Conservation (phyloP, 2,797 vertebrate species). For the Streptopelia turtur region DNA sequence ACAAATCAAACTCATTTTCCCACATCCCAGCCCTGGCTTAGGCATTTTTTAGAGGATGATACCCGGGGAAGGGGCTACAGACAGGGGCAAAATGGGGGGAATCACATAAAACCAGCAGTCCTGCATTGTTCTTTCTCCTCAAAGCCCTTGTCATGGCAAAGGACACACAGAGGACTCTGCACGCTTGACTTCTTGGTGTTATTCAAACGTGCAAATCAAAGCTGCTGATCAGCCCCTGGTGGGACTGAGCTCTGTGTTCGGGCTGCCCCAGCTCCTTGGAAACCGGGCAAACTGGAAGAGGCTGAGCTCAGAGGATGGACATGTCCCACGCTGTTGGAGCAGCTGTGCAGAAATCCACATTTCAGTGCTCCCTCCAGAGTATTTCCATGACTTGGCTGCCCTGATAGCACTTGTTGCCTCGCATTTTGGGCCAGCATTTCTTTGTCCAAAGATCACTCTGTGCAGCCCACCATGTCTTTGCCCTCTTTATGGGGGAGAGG, state of each 20-base stretch:
- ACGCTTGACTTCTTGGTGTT: background rate
- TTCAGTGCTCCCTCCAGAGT: no score
- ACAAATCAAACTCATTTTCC: background rate
- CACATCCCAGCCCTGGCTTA: background rate
- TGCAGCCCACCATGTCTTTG: background rate
- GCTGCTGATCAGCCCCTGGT: background rate
- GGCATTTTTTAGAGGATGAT: no score
- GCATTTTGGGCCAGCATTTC: background rate
- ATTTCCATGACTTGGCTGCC: background rate
- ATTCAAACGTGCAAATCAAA: background rate
- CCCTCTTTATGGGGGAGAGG: background rate
- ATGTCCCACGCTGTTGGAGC: accelerated
- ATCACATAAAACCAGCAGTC: background rate
- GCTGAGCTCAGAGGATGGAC: background rate
- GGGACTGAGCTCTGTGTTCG: accelerated
- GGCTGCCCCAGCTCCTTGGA: background rate
- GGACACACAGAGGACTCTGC: background rate
- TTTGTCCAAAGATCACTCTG: background rate
- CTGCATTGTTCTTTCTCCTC: background rate
- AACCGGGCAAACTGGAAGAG: background rate
- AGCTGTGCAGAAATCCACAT: background rate
- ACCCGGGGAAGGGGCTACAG: no score
- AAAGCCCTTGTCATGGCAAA: background rate
- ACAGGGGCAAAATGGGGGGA: background rate
- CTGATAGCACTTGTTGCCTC: no score